Base-by-base conservation (phyloP, 2,888 invertebrate genomes). In the Galeruca laticollis region DNA sequence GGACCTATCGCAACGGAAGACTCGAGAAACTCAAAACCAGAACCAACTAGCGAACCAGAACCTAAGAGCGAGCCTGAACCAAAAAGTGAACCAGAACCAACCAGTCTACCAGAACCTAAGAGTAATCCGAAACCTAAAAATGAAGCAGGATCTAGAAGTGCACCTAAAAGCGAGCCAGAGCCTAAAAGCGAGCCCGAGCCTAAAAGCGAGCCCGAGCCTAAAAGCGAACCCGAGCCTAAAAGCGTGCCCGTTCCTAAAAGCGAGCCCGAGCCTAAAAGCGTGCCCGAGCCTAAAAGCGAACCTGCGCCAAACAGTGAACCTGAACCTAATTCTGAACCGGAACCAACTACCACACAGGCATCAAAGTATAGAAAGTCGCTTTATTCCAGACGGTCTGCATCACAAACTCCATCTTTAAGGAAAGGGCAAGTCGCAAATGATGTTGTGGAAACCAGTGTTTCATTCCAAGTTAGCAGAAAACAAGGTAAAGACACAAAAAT, bases 401-500 rank as follows among this genome's bases (percentile, higher is more conserved):
- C 80, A 4, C 79, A 80, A 0, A 76, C 77, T 8, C 79, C 80
- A 2, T 57, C 77, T 10, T 47, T 70, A 15, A 51, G 33, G 13
- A 61, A 68, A 2, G 68, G 73, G 57, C 75, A 71, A 8, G 74
- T 73, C 18, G 72, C 76, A 65, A 93, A 92, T 49, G 91, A 93
- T 31, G 90, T 92, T 0, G 93, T 94, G 11, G 92, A 93, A 79
- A 94, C 94, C 0, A 94, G 94, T 80, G 91, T 94, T 2, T 78
- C 94, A 0, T 94, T 91, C 83, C 89, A 92, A 83, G 93, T 94
- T 72, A 94, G 93, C 79, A 88, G 88, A 18, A 88, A 87, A 72
- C 87, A 88, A 86, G 89, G 89, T 87, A 79, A 75, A 60, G 37
- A 10, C 21, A 13, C 21, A 47, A 31, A 6, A 43, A 37, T 63